Conservation (phyloP, 2,113 vertebrate genomes). For the Leptosomus discolor region DNA sequence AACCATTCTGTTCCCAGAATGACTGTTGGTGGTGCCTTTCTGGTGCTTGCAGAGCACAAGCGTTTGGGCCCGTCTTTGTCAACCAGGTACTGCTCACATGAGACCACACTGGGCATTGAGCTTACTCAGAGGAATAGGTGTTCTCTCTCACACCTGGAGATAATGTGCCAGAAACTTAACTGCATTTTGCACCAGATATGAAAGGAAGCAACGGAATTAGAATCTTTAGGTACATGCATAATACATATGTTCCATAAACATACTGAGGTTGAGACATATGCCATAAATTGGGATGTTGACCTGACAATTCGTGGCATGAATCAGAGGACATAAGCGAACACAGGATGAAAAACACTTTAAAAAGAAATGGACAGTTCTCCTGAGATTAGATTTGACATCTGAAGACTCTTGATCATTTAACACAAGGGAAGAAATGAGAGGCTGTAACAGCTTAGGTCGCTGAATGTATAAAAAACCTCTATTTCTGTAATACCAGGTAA, state of each 20-base stretch:
- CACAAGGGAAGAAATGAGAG: not conserved
- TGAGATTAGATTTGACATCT: not conserved
- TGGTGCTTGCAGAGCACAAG: not conserved
- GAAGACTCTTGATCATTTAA: not conserved
- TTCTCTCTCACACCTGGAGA: not conserved
- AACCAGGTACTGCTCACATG: not conserved
- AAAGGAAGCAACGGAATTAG: not conserved
- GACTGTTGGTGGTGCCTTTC: not conserved
- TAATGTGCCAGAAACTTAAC: not conserved
- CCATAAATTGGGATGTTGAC: not conserved
- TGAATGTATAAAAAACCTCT: not conserved
- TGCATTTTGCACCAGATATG: not conserved
- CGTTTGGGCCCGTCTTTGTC: not conserved
- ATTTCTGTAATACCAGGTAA: not conserved
- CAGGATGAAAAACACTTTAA: not conserved
- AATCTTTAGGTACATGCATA: not conserved
- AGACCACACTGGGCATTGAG: not conserved
- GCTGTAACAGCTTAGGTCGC: not conserved
- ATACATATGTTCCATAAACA: not conserved
- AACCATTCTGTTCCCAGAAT: conserved; percentile 63
- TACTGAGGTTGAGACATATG: not conserved
- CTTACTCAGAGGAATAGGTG: not conserved
- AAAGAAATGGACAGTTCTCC: not conserved
- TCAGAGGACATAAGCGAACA: not conserved
- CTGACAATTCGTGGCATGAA: not conserved